Evolutionary conservation across 2,888 invertebrate species (phyloP).

Genomic region (Tachina fera): DNA sequence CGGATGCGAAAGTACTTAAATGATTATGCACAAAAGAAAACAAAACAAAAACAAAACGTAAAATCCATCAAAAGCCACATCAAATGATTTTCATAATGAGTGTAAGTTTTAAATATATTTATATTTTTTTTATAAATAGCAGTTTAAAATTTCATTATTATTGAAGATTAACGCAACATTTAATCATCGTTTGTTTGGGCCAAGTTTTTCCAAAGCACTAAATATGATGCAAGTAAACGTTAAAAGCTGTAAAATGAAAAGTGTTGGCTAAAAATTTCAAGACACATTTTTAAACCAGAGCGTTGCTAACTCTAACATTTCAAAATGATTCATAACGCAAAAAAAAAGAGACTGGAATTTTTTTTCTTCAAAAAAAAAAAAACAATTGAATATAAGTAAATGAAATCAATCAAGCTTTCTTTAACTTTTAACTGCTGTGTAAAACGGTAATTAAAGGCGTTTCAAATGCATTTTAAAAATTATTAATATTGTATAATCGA

Average conservation of each 20-base stretch:
- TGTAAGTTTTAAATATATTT: not conserved
- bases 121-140: constrained; percentile 23
- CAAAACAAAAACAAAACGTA: not conserved
- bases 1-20: constrained; percentile 58
- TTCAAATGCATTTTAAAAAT: constrained; percentile 34
- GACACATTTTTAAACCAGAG: constrained; percentile 41
- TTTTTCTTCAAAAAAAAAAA: not conserved
- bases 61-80: not conserved
- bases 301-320: constrained; percentile 24
- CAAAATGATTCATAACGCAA: constrained; percentile 38
- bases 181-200: constrained; percentile 55
- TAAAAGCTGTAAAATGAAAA: constrained; percentile 31
- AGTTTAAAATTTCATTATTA: constrained; percentile 21
- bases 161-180: constrained; percentile 57
- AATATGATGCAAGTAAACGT: constrained; percentile 5
- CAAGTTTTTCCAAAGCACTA: constrained; percentile 28
- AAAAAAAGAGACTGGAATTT: not conserved
- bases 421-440: not conserved
- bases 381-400: not conserved
- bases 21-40: constrained; percentile 55
- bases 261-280: constrained; percentile 42
- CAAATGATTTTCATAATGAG: constrained; percentile 25
- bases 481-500: constrained; percentile 17
- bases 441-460: constrained; percentile 27
- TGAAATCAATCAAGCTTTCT: constrained; percentile 38